Conservation (phyloP, 2,113 vertebrate species). For the Stigmatopora argus region DNA sequence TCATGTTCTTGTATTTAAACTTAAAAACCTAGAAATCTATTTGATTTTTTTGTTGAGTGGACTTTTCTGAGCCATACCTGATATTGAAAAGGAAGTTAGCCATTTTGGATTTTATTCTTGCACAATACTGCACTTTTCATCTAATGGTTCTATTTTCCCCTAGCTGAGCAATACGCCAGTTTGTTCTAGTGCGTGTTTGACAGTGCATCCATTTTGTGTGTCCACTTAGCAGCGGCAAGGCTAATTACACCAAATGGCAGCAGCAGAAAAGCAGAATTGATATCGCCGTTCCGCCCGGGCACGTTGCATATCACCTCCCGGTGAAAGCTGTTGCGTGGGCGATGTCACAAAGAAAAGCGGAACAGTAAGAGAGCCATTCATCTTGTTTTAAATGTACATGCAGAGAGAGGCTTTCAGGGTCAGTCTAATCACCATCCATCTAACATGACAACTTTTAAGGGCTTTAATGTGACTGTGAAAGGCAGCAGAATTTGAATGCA, state of each 20-base stretch:
- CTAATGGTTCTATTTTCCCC: background rate
- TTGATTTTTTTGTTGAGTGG: too few relatives aligned
- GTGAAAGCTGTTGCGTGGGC: slow-evolving; percentile 29
- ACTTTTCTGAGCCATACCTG: too few relatives aligned
- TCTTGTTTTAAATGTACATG: slow-evolving; percentile 14
- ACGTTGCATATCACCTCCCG: slow-evolving; percentile 37
- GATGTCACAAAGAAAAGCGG: slow-evolving; percentile 10
- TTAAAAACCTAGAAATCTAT: too few relatives aligned
- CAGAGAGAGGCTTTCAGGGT: slow-evolving; percentile 1
- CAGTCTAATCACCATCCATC: slow-evolving; percentile 6
- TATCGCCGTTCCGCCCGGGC: slow-evolving; percentile 50
- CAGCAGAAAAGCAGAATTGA: slow-evolving; percentile 50
- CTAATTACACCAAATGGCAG: slow-evolving; percentile 62
- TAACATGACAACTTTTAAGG: slow-evolving; percentile 3
- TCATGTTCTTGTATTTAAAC: too few relatives aligned
- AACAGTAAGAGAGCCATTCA: slow-evolving; percentile 19
- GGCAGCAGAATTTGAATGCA: background rate
- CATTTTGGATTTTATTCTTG: too few relatives aligned
- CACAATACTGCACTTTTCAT: background rate
- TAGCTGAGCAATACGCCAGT: slow-evolving; percentile 40
- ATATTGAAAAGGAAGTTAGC: too few relatives aligned
- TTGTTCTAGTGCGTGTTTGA: slow-evolving; percentile 22
- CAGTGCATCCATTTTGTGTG: slow-evolving; percentile 53
- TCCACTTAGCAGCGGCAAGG: slow-evolving; percentile 36
- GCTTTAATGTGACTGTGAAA: slow-evolving; percentile 1